A percentile compares a stretch with the other conserved stretches of the same genome.
Evolutionary conservation across 2,888 invertebrate genomes (phyloP).

Genomic region (Hanleya hanleyi): DNA sequence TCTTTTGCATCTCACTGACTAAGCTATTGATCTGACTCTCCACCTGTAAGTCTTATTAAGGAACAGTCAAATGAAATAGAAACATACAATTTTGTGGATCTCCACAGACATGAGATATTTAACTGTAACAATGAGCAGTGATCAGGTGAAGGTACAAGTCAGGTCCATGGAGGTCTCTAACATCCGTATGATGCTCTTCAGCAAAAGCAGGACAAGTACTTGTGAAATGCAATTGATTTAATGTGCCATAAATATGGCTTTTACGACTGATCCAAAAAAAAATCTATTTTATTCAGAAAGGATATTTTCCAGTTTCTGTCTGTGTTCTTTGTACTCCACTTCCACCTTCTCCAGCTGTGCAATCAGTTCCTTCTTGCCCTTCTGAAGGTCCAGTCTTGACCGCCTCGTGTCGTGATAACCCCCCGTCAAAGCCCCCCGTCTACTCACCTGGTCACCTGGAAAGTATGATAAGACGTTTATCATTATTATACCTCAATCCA

Average conservation of each 20-base stretch:
- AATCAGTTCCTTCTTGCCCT: constrained; percentile 69
- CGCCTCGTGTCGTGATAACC: constrained; percentile 98
- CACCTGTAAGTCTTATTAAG: constrained; percentile 49
- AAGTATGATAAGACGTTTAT: not conserved
- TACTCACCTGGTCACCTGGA: constrained; percentile 83
- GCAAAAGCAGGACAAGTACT: too few relatives aligned
- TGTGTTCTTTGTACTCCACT: constrained; percentile 67
- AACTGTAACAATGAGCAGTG: too few relatives aligned
- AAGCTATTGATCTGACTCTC: constrained; percentile 78
- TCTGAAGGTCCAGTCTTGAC: constrained; percentile 72
- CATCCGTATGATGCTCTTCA: too few relatives aligned
- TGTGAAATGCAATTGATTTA: too few relatives aligned
- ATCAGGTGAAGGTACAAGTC: too few relatives aligned
- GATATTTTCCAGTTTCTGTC: constrained; percentile 64
- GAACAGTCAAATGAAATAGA: constrained; percentile 7
- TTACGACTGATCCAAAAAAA: too few relatives aligned
- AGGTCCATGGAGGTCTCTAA: too few relatives aligned
- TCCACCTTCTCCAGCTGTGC: constrained; percentile 93
- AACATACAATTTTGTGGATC: too few relatives aligned
- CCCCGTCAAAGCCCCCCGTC: constrained; percentile 98
- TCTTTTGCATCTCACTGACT: constrained; percentile 97
- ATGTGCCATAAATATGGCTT: too few relatives aligned
- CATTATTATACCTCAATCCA: too few relatives aligned
- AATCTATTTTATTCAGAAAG: too few relatives aligned
- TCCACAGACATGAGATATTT: too few relatives aligned